Base-by-base conservation (phyloP, 2,888 invertebrate genomes). In the Rhagium mordax region DNA sequence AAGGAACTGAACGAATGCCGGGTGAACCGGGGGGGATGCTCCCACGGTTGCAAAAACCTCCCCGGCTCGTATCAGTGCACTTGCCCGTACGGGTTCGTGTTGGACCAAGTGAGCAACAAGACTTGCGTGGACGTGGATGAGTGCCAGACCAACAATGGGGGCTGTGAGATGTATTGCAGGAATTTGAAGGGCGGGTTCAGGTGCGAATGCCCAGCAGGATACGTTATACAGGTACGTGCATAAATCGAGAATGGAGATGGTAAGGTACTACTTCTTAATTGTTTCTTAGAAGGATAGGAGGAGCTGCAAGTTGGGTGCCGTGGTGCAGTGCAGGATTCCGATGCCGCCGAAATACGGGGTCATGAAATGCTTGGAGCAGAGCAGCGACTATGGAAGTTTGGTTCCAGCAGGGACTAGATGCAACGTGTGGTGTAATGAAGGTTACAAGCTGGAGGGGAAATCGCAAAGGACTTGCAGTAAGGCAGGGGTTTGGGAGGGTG, bases 1-100 rank as follows among this genome's bases (percentile, higher is more conserved):
- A 85, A 83, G 29, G 90, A 90, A 83, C 85, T 91, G 6, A 90
- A 92, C 81, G 91, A 91, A 67, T 94, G 94, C 78, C 84, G 85
- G 7, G 79, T 85, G 0, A 88, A 89, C 68, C 91, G 92, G 74
- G 92, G 91, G 0, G 91, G 91, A 33, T 94, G 94, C 83, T 90
- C 91, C 3, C 93, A 93, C 71, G 88, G 89, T 18, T 94, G 94
- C 81, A 85, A 88, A 61, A 90, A 91, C 71, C 85, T 87, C 2
- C 88, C 88, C 13, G 91, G 91, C 0, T 86, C 89, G 24, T 88
- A 86, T 67, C 84, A 86, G 55, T 92, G 92, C 75, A 83, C 84
- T 3, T 91, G 91, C 74, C 89, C 88, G 0, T 76, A 83, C 6
- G 91, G 90, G 0, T 88, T 87, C 74, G 78, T 79, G 0, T 74